Evolutionary conservation across 1,140 invertebrate genomes (phyloP).

Genomic region (Luehdorfia chinensis): DNA sequence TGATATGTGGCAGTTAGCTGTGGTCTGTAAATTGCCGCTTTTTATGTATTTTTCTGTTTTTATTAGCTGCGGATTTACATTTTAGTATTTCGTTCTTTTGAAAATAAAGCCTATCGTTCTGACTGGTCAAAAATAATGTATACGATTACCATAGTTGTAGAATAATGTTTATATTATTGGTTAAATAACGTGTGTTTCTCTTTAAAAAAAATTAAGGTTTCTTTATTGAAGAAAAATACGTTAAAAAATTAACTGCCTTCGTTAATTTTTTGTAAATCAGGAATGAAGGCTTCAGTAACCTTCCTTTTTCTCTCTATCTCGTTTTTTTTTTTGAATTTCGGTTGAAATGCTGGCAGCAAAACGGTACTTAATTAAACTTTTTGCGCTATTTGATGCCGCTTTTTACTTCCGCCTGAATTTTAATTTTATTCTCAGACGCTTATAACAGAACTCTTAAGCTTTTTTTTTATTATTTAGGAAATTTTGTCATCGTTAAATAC

Average conservation of each 20-base stretch:
- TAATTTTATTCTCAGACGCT: conserved; percentile 10
- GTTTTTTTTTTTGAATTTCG: conserved; percentile 8
- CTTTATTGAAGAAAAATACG: background rate
- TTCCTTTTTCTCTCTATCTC: conserved; percentile 1
- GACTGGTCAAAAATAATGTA: too few relatives aligned
- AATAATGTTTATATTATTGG: too few relatives aligned
- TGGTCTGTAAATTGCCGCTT: background rate
- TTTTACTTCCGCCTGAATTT: conserved; percentile 16
- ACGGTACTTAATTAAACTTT: conserved; percentile 15
- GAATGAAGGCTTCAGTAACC: too few relatives aligned
- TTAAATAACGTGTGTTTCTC: too few relatives aligned
- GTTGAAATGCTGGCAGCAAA: conserved; percentile 5
- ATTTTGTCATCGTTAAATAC: too few relatives aligned
- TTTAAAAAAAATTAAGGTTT: background rate
- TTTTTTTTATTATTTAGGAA: too few relatives aligned
- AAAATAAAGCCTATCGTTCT: too few relatives aligned
- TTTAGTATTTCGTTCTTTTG: too few relatives aligned
- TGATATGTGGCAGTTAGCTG: background rate
- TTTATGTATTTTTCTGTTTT: background rate
- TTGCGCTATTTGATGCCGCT: conserved; percentile 13
- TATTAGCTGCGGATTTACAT: too few relatives aligned
- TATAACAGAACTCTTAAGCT: background rate
- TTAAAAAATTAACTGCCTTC: too few relatives aligned
- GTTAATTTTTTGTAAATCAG: too few relatives aligned
- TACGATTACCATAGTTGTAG: too few relatives aligned